Base-by-base conservation (phyloP, 2,888 invertebrate species). In the Laspeyria flexula region DNA sequence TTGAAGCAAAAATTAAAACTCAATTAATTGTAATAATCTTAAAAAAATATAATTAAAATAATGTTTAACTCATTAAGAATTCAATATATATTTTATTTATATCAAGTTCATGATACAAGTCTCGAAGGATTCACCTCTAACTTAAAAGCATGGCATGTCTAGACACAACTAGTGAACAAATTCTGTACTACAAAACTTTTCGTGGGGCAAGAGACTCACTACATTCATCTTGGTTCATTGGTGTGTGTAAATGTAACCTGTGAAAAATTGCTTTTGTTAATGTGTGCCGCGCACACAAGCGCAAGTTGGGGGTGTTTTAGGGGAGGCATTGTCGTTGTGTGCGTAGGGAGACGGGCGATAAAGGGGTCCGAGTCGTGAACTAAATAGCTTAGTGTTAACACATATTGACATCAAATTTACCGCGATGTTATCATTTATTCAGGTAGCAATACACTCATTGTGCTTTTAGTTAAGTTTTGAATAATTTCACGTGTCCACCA, bases 311-410 rank as follows among this genome's bases (percentile, higher is more conserved):
- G 77, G 76, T n/a, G n/a, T 53, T 71, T 52, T 43, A 49, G 60
- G 68, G 75, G 75, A 77, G 65, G 53, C 45, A 3, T 1, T 38
- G 43, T 25, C 53, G 15, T 10, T 73, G 82, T 83, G 87, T 85
- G 88, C 63, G 77, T 72, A 57, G 66, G 79, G 79, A 64, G 80
- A 59, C 43, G 34, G 79, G 79, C 64, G 81, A 75, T 60, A 76
- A 85, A 84, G 85, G 88, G 86, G 85, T 79, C 79, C 77, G 83
- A 88, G 83, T 90, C 88, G 88, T 90, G 90, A 92, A 91, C 91
- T 92, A 92, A 92, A 92, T 92, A 91, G 92, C 91, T 92, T 91
- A 91, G 90, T 90, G 91, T 92, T 92, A 92, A 92, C 92, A 91
- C 91, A 92, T 92, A 92, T 92, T 92, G 92, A 92, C 92, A 91